Evolutionary conservation across 2,113 vertebrate genomes (phyloP).

Genomic region (Noturus placidus): DNA sequence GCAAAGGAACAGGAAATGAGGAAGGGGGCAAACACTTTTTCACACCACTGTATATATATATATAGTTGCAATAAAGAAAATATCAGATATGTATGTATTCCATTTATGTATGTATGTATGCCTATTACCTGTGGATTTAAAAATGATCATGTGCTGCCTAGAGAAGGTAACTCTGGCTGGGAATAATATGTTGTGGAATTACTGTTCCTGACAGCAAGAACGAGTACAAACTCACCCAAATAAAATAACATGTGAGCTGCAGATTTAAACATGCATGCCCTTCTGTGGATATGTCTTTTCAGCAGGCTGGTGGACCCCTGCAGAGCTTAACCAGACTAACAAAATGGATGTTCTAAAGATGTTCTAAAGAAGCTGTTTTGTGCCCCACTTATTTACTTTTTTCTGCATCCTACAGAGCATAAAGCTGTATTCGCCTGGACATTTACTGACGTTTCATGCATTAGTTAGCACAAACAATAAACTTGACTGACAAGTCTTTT

Average conservation of each 20-base stretch:
- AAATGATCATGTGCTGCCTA: not conserved
- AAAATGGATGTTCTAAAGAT: conserved; percentile 9
- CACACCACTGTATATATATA: no score
- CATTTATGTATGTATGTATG: not conserved
- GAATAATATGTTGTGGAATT: not conserved
- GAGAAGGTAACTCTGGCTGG: not conserved
- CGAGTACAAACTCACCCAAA: not conserved
- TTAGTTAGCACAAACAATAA: not conserved
- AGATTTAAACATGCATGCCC: not conserved
- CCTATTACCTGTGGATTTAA: not conserved
- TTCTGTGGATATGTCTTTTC: not conserved
- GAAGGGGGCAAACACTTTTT: no score
- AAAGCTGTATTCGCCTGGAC: not conserved
- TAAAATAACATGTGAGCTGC: not conserved
- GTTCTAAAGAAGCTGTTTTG: conserved; percentile 20
- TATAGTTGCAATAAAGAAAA: not conserved
- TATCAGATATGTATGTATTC: not conserved
- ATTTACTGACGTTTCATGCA: conserved; percentile 15
- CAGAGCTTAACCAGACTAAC: not conserved
- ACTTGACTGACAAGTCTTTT: not conserved
- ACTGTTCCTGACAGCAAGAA: not conserved
- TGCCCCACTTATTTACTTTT: conserved; percentile 21
- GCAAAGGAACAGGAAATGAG: no score
- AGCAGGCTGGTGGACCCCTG: not conserved
- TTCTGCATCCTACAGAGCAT: not conserved